Percentiles rank a stretch among this genome's conserved stretches.
Conservation (phyloP, 2,888 invertebrate species). For the Charanyca ferruginea region DNA sequence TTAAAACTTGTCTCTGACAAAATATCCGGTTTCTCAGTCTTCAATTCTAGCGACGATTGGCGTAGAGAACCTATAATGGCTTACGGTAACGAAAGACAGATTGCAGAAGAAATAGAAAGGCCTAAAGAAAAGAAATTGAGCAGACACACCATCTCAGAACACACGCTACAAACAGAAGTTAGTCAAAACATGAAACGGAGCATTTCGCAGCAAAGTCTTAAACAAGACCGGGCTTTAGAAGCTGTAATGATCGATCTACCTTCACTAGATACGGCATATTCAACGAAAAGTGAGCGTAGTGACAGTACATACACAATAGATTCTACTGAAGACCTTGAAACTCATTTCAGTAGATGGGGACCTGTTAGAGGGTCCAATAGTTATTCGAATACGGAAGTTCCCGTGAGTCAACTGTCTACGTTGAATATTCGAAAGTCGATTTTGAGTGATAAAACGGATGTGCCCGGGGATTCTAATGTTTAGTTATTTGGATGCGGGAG, state of each 20-base stretch:
- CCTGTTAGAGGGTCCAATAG: slow-evolving; percentile 89
- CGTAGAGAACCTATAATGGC: slow-evolving; percentile 86
- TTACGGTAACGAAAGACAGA: slow-evolving; percentile 72
- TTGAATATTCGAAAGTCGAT: slow-evolving; percentile 78
- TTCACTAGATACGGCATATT: slow-evolving; percentile 75
- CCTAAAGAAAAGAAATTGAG: slow-evolving; percentile 72
- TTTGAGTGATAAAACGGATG: slow-evolving; percentile 69
- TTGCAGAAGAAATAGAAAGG: slow-evolving; percentile 70
- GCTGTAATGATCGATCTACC: slow-evolving; percentile 86
- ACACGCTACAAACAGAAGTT: slow-evolving; percentile 69
- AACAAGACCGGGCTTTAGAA: slow-evolving; percentile 83
- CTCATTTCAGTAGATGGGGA: slow-evolving; percentile 87
- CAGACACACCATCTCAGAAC: slow-evolving; percentile 82
- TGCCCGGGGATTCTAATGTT: slow-evolving; percentile 76
- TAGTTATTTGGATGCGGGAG: slow-evolving; percentile 59
- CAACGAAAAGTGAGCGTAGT: slow-evolving; percentile 70
- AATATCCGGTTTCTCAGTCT: slow-evolving; percentile 86
- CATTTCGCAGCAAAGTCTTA: slow-evolving; percentile 84
- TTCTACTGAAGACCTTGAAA: slow-evolving; percentile 69
- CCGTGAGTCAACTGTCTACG: slow-evolving; percentile 85
- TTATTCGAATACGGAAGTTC: slow-evolving; percentile 79
- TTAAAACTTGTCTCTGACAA: slow-evolving; percentile 85
- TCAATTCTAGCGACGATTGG: slow-evolving; percentile 75
- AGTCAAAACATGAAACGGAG: slow-evolving; percentile 74
- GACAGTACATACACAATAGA: slow-evolving; percentile 71